Conservation (phyloP, 2,797 vertebrate genomes). For the Heteromormyrus szaboi region DNA sequence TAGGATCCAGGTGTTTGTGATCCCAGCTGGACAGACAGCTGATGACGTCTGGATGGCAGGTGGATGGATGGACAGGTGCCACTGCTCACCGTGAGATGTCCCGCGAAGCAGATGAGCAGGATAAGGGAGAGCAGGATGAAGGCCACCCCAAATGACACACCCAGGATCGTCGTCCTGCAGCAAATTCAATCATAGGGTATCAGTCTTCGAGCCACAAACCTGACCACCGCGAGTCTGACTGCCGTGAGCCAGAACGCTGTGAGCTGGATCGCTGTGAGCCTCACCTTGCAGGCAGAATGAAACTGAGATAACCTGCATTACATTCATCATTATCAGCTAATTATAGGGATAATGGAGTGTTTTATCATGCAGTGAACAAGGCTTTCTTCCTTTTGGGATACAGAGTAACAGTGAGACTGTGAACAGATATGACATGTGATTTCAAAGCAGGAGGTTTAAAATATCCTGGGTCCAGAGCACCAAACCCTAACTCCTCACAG, state of each 20-base stretch:
- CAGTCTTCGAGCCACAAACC: slow-evolving; percentile 1
- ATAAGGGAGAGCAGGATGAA: slow-evolving; percentile 79
- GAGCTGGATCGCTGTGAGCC: not conserved
- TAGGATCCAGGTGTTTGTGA: not conserved
- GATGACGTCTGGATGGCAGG: not conserved
- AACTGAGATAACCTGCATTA: not conserved
- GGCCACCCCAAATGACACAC: slow-evolving; percentile 79
- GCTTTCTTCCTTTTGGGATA: not conserved
- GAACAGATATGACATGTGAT: not conserved
- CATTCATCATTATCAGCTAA: slow-evolving; percentile 1
- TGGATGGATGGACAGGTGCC: not conserved
- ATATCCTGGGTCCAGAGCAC: not conserved
- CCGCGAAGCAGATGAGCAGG: slow-evolving; percentile 84
- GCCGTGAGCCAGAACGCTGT: too few relatives aligned
- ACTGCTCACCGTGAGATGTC: slow-evolving; percentile 78
- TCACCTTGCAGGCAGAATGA: not conserved
- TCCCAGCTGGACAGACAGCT: not conserved
- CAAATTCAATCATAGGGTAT: slow-evolving; percentile 12
- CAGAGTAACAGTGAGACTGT: not conserved
- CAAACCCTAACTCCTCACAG: not conserved
- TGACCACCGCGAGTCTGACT: not conserved
- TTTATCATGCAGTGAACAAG: not conserved
- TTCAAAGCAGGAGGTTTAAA: not conserved
- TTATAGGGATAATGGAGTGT: not conserved
- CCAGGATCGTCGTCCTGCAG: slow-evolving; percentile 73